Evolutionary conservation across 2,888 invertebrate genomes (phyloP).

Genomic region (Himalopsyche tibetana): DNA sequence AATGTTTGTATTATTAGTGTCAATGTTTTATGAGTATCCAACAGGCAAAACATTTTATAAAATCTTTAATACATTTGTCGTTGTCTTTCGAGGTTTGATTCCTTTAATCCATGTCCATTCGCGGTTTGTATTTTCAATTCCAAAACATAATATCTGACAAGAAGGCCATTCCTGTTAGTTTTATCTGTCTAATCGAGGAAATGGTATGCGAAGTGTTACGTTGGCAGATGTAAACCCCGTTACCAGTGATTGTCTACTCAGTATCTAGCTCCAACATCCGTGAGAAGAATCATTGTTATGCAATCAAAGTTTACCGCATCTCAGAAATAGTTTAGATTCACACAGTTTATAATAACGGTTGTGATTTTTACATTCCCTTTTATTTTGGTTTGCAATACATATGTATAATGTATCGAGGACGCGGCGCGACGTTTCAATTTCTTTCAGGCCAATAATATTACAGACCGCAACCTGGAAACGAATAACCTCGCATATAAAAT

Average conservation of each 20-base stretch:
- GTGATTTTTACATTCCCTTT: conserved; percentile 2
- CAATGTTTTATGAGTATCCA: too few relatives aligned
- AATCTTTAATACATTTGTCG: too few relatives aligned
- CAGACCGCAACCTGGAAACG: not conserved
- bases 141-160: too few relatives aligned
- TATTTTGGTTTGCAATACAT: not conserved
- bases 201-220: too few relatives aligned
- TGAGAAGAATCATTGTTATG: conserved; percentile 16
- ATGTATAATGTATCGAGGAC: not conserved
- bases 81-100: too few relatives aligned
- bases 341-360: not conserved
- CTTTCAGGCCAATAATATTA: not conserved
- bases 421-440: not conserved
- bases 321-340: not conserved
- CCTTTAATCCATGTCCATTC: too few relatives aligned
- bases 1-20: too few relatives aligned
- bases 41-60: too few relatives aligned
- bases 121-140: too few relatives aligned
- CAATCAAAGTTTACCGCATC: conserved; percentile 22
- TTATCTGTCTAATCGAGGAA: too few relatives aligned
- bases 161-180: too few relatives aligned
- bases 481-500: not conserved
- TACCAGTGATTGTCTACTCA: not conserved
- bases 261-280: not conserved
- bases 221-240: too few relatives aligned